Evolutionary conservation across 2,888 invertebrate species (phyloP).

Genomic region (Mythimna impura): DNA sequence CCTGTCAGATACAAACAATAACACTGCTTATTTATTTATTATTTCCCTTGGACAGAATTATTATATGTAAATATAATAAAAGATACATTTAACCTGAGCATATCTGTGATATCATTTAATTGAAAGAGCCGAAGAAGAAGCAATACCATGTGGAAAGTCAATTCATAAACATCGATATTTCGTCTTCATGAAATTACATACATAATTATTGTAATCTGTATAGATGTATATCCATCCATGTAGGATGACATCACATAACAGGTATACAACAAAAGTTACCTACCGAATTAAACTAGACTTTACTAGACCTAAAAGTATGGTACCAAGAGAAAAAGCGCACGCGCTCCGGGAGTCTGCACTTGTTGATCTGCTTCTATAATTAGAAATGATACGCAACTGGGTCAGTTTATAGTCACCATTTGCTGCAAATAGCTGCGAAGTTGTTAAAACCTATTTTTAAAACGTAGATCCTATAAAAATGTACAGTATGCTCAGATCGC

Average conservation of each 20-base stretch:
- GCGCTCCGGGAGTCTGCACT: background rate
- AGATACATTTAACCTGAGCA: background rate
- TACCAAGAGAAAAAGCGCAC: background rate
- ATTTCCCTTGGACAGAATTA: background rate
- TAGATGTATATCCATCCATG: background rate
- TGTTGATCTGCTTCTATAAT: slow-evolving; percentile 32
- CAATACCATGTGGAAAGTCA: background rate
- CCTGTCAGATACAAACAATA: slow-evolving; percentile 5
- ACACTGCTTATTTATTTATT: background rate
- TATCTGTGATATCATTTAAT: background rate
- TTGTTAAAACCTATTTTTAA: background rate
- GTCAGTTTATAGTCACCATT: slow-evolving; percentile 16
- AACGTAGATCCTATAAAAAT: background rate
- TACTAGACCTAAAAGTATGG: background rate
- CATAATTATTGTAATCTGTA: background rate
- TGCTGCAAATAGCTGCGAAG: slow-evolving; percentile 19
- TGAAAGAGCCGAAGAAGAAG: background rate
- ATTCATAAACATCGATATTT: background rate
- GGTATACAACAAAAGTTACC: slow-evolving; percentile 13
- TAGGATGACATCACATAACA: background rate
- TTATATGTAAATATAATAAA: background rate
- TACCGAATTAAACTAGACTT: background rate
- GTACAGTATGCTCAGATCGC: background rate
- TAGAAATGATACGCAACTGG: slow-evolving; percentile 28
- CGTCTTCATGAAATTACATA: background rate